Percentiles rank a stretch among this genome's conserved stretches.
Evolutionary conservation across 2,888 invertebrate genomes (phyloP).

Genomic region (Parasteatoda lunata): DNA sequence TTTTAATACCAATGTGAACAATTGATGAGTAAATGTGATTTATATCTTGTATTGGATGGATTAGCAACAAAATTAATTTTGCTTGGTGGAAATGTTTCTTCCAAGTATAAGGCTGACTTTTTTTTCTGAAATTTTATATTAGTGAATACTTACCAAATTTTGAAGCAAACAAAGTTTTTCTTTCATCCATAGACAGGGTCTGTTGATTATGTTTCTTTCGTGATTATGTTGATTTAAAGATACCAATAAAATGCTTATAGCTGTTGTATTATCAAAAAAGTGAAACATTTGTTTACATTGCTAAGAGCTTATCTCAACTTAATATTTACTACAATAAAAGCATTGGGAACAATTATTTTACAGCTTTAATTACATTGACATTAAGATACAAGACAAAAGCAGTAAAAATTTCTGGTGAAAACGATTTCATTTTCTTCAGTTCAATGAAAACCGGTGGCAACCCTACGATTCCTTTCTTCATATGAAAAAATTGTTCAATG

Average conservation of each 20-base stretch:
- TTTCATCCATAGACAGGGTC: too few relatives aligned
- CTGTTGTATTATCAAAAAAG: too few relatives aligned
- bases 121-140: background rate
- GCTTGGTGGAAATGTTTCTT: background rate
- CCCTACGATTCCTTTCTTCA: conserved; percentile 21
- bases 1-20: background rate
- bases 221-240: too few relatives aligned
- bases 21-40: background rate
- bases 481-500: conserved; percentile 37
- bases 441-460: conserved; percentile 42
- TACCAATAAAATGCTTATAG: too few relatives aligned
- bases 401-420: too few relatives aligned
- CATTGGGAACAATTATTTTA: too few relatives aligned
- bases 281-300: too few relatives aligned
- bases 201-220: too few relatives aligned
- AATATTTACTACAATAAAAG: too few relatives aligned
- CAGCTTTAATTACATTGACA: too few relatives aligned
- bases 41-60: background rate
- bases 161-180: background rate
- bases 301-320: too few relatives aligned
- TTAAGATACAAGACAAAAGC: too few relatives aligned
- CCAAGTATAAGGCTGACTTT: background rate
- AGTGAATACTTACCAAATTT: background rate
- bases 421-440: background rate
- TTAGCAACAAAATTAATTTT: background rate